Conservation (phyloP, 2,113 vertebrate genomes). For the Toxostoma redivivum region DNA sequence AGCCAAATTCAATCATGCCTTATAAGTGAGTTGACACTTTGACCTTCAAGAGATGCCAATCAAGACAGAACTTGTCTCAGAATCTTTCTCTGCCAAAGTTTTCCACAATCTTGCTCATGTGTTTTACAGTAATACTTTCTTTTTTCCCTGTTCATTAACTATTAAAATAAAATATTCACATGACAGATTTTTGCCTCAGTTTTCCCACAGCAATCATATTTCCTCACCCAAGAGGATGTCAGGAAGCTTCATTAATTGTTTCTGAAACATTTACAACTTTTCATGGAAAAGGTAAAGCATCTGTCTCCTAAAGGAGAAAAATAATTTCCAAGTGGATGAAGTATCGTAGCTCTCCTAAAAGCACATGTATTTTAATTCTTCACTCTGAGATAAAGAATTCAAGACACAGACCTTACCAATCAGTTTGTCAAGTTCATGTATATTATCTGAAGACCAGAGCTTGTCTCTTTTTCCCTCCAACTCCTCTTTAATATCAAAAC, state of each 20-base stretch:
- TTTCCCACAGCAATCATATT: constrained; percentile 63
- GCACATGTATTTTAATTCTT: background rate
- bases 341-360: background rate
- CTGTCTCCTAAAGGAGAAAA: constrained; percentile 57
- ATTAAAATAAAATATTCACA: constrained; percentile 63
- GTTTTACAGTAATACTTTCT: constrained; percentile 34
- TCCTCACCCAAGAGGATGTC: constrained; percentile 51
- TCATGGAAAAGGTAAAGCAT: constrained; percentile 55
- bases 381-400: constrained; percentile 20
- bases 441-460: background rate
- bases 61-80: background rate
- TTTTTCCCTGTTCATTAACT: constrained; percentile 55
- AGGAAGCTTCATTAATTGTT: constrained; percentile 65
- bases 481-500: background rate
- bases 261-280: constrained; percentile 66
- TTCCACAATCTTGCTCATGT: constrained; percentile 30
- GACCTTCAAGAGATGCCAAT: constrained; percentile 10
- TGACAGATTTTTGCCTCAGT: constrained; percentile 62
- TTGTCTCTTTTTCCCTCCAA: background rate
- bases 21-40: background rate
- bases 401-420: background rate
- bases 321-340: constrained; percentile 40
- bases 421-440: background rate
- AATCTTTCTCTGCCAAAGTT: constrained; percentile 3
- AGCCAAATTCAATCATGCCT: background rate